These are phyloP conservation scores for Aphaenogaster floridana DNA, from an alignment of 1,140 invertebrate species.

Conservation along the genomic window DNA sequence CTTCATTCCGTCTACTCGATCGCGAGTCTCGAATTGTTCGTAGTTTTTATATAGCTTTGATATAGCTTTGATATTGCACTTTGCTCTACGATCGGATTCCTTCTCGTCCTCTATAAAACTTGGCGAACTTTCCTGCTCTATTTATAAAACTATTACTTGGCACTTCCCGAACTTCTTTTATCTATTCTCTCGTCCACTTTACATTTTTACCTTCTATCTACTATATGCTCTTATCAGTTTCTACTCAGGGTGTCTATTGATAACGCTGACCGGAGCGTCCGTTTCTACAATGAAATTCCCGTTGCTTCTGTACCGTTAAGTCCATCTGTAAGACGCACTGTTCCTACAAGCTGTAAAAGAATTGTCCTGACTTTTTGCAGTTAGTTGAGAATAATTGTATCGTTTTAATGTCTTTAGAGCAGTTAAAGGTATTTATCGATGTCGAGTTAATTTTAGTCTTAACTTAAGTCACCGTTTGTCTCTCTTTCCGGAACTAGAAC, in stretches of 20 bases:
- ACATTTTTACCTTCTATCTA: slow-evolving; percentile 57
- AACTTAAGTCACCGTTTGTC: not conserved
- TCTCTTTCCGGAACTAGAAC: not conserved
- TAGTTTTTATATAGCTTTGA: not conserved
- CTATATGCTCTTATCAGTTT: slow-evolving; percentile 56
- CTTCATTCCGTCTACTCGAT: not conserved
- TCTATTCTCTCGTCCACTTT: slow-evolving; percentile 40
- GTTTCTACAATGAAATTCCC: not conserved
- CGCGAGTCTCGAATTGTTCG: not conserved
- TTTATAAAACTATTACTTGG: not conserved
- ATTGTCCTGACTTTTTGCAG: not conserved
- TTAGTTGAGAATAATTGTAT: slow-evolving; percentile 39
- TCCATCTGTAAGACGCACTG: slow-evolving; percentile 4
- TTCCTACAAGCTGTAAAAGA: slow-evolving; percentile 20
- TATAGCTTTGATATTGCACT: not conserved
- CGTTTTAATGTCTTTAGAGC: slow-evolving; percentile 24
- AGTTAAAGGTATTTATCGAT: slow-evolving; percentile 37
- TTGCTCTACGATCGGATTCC: slow-evolving; percentile 58
- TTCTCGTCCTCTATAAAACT: not conserved
- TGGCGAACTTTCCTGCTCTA: slow-evolving; percentile 2
- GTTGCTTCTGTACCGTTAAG: slow-evolving; percentile 5
- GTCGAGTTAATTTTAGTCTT: slow-evolving; percentile 20
- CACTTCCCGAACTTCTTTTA: slow-evolving; percentile 25
- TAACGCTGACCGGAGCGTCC: slow-evolving; percentile 3
- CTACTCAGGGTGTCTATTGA: slow-evolving; percentile 75